Base-by-base conservation (phyloP, 2,113 vertebrate genomes). In the Paraplagusia blochii region DNA sequence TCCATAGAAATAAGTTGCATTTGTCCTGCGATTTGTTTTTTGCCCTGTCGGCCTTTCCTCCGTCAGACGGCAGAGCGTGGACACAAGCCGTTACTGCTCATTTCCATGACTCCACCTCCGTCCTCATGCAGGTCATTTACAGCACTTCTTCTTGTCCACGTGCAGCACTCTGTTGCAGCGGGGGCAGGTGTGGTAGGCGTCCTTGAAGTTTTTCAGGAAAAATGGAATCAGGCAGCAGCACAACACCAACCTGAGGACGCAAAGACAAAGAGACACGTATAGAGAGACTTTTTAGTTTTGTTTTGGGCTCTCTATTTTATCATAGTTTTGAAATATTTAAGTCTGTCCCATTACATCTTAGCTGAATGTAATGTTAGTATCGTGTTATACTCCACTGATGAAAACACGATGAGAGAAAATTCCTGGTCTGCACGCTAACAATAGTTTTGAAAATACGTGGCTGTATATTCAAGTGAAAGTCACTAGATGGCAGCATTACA, bases 151-250 rank as follows among this genome's bases (percentile, higher is more conserved):
- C 83, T 89, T 92, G 13, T 92, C 82, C 1, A 91, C 58, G 7
- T 90, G 67, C 48, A 92, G 80, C 7, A 91, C 46, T 63, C 76
- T 76, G 14, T 83, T 65, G 75, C 91, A 92, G 66, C 67, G 79
- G 1, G 91, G 90, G 77, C 91, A 92, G 0, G 85, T 75, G 81
- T 92, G 91, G 53, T 90, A 74, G 1, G 44, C 88, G 1, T 92
- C 89, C 76, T 91, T 92, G 77, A 91, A 92, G 43, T 60, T 50
- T 12, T 92, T 89, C 50, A 88, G 0, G 56, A 87, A 84, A 64
- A 92, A 83, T 0, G 91, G 91, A 42, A 92, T 87, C 62, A 92
- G 73, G 66, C 91, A 92, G 82, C 91, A 92, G 66, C 80, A 87
- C 19, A 90, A 33, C 15, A 90, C 10, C 7, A 91, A 76, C 61